Conservation (phyloP, 2,888 invertebrate genomes). For the Drosophila putrida region DNA sequence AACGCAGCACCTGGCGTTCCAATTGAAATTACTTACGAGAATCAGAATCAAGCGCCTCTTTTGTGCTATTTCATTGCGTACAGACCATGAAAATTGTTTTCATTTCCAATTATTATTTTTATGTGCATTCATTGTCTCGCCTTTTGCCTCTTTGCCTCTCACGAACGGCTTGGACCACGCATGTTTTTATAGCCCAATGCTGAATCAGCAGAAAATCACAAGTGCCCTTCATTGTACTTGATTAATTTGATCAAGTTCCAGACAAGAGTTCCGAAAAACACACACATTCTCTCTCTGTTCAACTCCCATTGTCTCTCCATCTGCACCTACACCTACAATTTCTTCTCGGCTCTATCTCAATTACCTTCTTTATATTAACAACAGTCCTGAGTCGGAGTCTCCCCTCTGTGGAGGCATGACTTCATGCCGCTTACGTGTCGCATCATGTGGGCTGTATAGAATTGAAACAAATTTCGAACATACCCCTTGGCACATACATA, state of each 20-base stretch:
- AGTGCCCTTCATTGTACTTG: conserved; percentile 73
- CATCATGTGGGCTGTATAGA: conserved; percentile 49
- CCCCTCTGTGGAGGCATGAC: conserved; percentile 58
- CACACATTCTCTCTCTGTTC: neutral
- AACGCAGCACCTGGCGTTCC: conserved; percentile 55
- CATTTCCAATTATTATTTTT: conserved; percentile 83
- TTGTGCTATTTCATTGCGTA: conserved; percentile 71
- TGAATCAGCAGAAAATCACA: conserved; percentile 69
- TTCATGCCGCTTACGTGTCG: conserved; percentile 79
- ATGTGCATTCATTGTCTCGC: conserved; percentile 74
- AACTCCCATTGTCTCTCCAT: neutral
- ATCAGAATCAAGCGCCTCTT: conserved; percentile 3
- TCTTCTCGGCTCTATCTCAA: conserved; percentile 60
- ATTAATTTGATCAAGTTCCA: conserved; percentile 78
- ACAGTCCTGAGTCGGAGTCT: conserved; percentile 37
- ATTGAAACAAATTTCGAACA: conserved; percentile 81
- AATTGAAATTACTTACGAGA: conserved; percentile 42
- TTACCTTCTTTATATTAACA: conserved; percentile 76
- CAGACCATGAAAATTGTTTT: conserved; percentile 77
- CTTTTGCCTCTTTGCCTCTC: neutral
- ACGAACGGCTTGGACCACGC: conserved; percentile 36
- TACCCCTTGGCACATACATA: conserved; percentile 20
- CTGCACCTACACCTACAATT: conserved; percentile 1
- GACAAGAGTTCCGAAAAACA: conserved; percentile 27
- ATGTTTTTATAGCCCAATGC: conserved; percentile 70